Conservation (phyloP, 2,113 vertebrate genomes). For the Tragelaphus strepsiceros region DNA sequence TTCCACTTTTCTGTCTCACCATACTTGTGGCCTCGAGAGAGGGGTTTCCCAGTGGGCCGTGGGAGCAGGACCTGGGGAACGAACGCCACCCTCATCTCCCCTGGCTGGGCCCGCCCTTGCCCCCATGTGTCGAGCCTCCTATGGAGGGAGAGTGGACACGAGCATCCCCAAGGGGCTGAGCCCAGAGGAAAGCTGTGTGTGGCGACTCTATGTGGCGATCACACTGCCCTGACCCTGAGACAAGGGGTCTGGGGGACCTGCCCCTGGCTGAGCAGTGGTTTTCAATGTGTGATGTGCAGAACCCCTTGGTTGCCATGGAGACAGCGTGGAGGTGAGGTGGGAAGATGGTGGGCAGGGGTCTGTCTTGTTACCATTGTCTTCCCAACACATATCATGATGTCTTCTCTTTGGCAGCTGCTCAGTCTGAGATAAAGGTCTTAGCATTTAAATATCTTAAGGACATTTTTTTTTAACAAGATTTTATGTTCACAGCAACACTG, state of each 20-base stretch:
- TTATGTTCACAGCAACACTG: background rate
- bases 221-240: background rate
- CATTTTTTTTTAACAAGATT: background rate
- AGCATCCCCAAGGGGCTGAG: no score
- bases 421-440: fast-evolving
- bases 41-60: background rate
- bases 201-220: background rate
- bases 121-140: fast-evolving
- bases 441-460: no score
- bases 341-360: fast-evolving
- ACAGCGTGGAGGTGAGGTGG: fast-evolving
- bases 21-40: fast-evolving
- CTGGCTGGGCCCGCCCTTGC: fast-evolving
- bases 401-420: background rate
- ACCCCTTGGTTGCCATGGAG: fast-evolving
- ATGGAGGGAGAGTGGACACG: fast-evolving
- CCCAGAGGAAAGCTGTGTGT: no score
- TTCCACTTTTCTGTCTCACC: fast-evolving
- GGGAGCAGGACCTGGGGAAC: fast-evolving
- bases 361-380: fast-evolving
- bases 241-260: fast-evolving
- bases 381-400: fast-evolving
- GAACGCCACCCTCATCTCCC: fast-evolving
- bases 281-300: background rate
- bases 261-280: background rate